These are phyloP conservation scores for Camponotus floridanus DNA, from an alignment of 1,140 invertebrate genomes.

Conservation along the genomic window DNA sequence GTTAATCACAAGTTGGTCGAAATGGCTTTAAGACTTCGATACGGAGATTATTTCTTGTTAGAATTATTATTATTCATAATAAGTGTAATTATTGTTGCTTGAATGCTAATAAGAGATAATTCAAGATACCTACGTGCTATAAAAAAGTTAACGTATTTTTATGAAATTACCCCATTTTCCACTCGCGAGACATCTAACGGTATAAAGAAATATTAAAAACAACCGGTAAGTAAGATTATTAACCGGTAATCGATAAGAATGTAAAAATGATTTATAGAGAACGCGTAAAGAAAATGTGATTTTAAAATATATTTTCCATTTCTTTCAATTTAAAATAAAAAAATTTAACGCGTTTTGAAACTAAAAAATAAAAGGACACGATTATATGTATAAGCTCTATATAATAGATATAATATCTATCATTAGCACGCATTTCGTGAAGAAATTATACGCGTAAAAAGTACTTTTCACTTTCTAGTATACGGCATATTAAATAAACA, in stretches of 20 bases:
- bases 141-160: background rate
- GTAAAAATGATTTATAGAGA: background rate
- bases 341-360: background rate
- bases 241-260: background rate
- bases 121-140: background rate
- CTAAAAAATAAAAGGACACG: background rate
- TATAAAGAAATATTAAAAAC: background rate
- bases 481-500: too few species aligned
- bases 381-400: background rate
- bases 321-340: background rate
- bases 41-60: slow-evolving; percentile 39
- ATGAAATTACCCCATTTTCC: background rate
- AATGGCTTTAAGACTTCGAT: slow-evolving; percentile 6
- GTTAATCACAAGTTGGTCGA: too few species aligned
- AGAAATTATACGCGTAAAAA: background rate
- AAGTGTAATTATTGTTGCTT: slow-evolving; percentile 57
- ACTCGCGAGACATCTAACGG: background rate
- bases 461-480: background rate
- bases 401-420: background rate
- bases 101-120: slow-evolving; percentile 15
- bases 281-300: background rate
- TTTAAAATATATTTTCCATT: background rate
- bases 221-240: background rate
- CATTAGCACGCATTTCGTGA: background rate
- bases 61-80: slow-evolving; percentile 29